A percentile compares a stretch with the other conserved stretches of the same genome.
phyloP scores from a whole-genome alignment of 2,113 vertebrate genomes.

The Gavialis gangeticus region DNA sequence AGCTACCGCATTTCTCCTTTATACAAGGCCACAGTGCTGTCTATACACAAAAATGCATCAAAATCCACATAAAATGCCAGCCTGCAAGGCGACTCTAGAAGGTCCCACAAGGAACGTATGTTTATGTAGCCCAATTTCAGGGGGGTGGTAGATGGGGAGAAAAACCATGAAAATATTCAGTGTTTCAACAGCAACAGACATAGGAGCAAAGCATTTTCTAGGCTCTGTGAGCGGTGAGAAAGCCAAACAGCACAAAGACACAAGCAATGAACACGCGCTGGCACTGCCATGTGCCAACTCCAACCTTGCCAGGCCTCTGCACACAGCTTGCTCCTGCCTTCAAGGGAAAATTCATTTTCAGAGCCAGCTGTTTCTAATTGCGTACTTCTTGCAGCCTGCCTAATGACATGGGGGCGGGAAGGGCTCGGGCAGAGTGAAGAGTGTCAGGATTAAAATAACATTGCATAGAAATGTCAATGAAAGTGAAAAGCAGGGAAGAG shows the following conservation, averaged over 20 bases:
- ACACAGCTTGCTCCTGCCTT: neutral
- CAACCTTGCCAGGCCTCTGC: neutral
- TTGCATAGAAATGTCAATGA: constrained; percentile 23
- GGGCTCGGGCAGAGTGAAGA: neutral
- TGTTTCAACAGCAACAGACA: neutral
- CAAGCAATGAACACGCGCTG: neutral
- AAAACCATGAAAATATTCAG: neutral
- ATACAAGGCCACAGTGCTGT: too few species aligned
- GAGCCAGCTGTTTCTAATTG: constrained; percentile 66
- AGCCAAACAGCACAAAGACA: neutral
- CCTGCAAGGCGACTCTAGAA: neutral
- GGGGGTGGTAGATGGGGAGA: neutral
- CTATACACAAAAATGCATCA: too few species aligned
- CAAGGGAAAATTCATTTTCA: neutral
- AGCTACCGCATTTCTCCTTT: too few species aligned
- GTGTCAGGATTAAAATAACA: constrained; percentile 31
- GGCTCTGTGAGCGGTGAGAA: neutral
- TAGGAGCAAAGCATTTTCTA: neutral
- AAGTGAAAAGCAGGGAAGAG: neutral
- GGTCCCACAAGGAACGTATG: neutral
- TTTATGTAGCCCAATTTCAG: neutral
- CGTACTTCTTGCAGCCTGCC: constrained; percentile 9
- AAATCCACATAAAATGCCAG: neutral
- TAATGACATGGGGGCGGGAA: constrained; percentile 18
- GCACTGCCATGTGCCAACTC: neutral